These are phyloP conservation scores for Paradisaea rubra DNA, from an alignment of 2,113 vertebrate species.

Conservation along the genomic window DNA sequence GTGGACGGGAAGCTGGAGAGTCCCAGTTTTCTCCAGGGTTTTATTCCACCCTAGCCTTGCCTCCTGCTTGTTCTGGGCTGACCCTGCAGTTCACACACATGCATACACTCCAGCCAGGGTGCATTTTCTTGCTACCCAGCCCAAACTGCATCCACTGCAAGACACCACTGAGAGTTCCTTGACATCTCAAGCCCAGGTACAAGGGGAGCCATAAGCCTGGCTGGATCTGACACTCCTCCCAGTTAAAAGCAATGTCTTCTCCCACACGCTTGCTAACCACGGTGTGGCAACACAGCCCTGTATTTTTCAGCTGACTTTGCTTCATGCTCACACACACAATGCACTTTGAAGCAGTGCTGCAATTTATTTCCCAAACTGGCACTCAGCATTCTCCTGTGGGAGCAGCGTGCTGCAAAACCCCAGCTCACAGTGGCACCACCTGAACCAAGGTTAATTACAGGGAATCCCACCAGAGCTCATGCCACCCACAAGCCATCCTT, in stretches of 20 bases:
- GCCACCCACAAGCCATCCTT: background rate
- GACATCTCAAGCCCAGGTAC: background rate
- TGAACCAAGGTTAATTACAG: background rate
- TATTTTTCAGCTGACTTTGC: background rate
- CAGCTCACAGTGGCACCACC: background rate
- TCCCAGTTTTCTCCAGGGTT: background rate
- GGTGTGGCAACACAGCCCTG: background rate
- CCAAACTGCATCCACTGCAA: background rate
- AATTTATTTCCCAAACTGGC: background rate
- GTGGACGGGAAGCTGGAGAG: background rate
- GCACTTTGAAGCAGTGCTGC: background rate
- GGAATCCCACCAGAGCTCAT: background rate
- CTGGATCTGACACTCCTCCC: background rate
- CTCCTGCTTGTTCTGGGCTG: background rate
- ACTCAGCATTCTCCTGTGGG: background rate
- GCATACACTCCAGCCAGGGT: background rate
- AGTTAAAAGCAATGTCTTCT: background rate
- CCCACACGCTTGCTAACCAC: fast-evolving
- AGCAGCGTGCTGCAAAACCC: background rate
- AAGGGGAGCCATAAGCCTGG: background rate
- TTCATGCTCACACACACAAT: background rate
- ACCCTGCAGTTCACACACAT: background rate
- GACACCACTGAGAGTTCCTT: background rate
- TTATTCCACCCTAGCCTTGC: background rate
- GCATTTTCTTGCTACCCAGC: background rate